Percentiles rank a stretch among this genome's conserved stretches.
Conservation (phyloP, 92 coral and sea anemone genomes). For the Paramuricea clavata region DNA sequence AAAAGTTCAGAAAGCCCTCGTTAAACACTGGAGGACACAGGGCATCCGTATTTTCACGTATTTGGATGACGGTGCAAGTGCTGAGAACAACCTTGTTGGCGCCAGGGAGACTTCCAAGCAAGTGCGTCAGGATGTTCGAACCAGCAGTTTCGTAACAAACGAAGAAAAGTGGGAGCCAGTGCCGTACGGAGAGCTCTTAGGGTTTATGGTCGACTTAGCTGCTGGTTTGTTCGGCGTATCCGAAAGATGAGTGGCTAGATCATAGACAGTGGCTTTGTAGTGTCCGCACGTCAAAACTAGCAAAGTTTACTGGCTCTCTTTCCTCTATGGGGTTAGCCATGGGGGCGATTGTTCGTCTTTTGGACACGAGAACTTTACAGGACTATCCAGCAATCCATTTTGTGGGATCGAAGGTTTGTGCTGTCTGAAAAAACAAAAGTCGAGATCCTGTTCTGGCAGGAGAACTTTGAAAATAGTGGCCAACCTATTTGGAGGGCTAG, state of each 20-base stretch:
- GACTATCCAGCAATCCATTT: constrained; percentile 41
- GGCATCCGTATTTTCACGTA: constrained; percentile 66
- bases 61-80: constrained; percentile 77
- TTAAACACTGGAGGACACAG: constrained; percentile 60
- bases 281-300: constrained; percentile 63
- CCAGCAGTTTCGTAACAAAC: constrained; percentile 67
- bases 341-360: constrained; percentile 69
- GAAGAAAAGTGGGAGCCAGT: constrained; percentile 68
- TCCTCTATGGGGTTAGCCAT: constrained; percentile 74
- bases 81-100: constrained; percentile 41
- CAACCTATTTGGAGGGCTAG: constrained; percentile 66
- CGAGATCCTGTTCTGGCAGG: constrained; percentile 66
- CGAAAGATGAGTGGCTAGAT: constrained; percentile 43
- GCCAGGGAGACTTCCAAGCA: constrained; percentile 50
- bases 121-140: constrained; percentile 51
- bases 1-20: constrained; percentile 60
- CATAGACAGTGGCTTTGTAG: constrained; percentile 29
- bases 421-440: constrained; percentile 45
- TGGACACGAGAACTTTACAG: constrained; percentile 63
- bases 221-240: constrained; percentile 70
- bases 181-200: constrained; percentile 66
- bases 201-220: constrained; percentile 61
- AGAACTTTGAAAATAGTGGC: constrained; percentile 56
- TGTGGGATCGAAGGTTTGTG: constrained; percentile 51
- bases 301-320: no score